Conservation (phyloP, 2,797 vertebrate species). For the Cirrhinus mrigala region DNA sequence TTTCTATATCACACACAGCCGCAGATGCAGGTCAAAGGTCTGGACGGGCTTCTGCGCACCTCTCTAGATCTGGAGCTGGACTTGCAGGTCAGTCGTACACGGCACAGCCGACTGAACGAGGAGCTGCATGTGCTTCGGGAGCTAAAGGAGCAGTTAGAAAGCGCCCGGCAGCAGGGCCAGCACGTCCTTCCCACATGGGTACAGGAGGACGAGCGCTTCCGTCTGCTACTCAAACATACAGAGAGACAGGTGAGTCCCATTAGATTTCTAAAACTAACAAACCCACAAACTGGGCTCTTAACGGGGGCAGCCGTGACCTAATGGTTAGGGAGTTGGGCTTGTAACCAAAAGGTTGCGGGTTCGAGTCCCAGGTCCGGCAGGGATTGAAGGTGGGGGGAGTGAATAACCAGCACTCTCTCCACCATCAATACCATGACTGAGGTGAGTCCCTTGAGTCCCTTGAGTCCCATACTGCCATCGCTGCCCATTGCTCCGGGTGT, state of each 20-base stretch:
- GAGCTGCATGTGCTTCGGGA: conserved; percentile 89
- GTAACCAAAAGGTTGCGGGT: no score
- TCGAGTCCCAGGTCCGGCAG: no score
- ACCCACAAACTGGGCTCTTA: not conserved
- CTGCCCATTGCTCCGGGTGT: no score
- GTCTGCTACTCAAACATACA: conserved; percentile 86
- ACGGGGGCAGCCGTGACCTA: no score
- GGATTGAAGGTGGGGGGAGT: no score
- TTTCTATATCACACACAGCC: conserved; percentile 64
- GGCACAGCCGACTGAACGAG: conserved; percentile 87
- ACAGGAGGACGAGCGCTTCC: conserved; percentile 90
- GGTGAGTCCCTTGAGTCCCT: no score
- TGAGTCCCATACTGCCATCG: no score
- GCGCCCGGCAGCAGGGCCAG: conserved; percentile 86
- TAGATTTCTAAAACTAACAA: not conserved
- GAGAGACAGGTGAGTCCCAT: conserved; percentile 85
- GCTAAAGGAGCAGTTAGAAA: conserved; percentile 90
- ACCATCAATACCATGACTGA: no score
- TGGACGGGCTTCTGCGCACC: conserved; percentile 86
- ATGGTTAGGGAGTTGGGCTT: no score
- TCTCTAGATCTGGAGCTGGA: conserved; percentile 94
- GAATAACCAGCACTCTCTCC: no score
- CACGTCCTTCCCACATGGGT: conserved; percentile 87
- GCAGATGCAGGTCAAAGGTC: conserved; percentile 70
- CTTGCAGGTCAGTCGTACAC: conserved; percentile 92